Evolutionary conservation across 1,140 invertebrate species (phyloP).

Genomic region (Oreohelix idahoensis): DNA sequence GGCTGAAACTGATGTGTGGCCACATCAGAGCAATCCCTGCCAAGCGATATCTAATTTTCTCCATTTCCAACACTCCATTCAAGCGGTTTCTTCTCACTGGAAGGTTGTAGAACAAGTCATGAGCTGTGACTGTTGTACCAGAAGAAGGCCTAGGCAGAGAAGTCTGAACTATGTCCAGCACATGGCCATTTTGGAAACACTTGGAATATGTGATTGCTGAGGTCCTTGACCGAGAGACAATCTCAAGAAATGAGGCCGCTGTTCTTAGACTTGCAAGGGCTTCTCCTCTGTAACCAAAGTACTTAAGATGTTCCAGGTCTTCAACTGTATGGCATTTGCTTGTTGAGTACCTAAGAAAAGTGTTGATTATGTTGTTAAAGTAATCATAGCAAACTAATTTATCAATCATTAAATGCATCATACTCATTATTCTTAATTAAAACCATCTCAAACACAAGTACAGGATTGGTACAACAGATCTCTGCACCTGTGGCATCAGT

Average conservation of each 20-base stretch:
- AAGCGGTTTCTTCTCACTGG: constrained; percentile 78
- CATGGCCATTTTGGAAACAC: constrained; percentile 73
- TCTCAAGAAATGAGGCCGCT: constrained; percentile 75
- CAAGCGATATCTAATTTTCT: constrained; percentile 76
- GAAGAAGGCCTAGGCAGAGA: constrained; percentile 74
- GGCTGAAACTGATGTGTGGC: constrained; percentile 76
- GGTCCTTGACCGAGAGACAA: constrained; percentile 74
- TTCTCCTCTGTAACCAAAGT: constrained; percentile 80
- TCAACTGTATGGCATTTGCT: constrained; percentile 77
- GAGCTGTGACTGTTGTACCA: constrained; percentile 80
- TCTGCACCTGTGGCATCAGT: too few relatives aligned
- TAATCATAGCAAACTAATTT: too few relatives aligned
- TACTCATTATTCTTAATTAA: too few relatives aligned
- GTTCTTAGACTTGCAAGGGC: constrained; percentile 78
- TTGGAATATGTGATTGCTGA: constrained; percentile 74
- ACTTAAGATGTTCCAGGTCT: constrained; percentile 74
- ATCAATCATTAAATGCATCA: too few relatives aligned
- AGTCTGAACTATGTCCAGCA: constrained; percentile 61
- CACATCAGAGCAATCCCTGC: constrained; percentile 78
- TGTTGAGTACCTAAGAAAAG: constrained; percentile 75
- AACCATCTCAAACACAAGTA: too few relatives aligned
- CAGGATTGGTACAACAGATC: too few relatives aligned
- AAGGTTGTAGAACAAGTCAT: constrained; percentile 78
- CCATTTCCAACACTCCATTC: constrained; percentile 76
- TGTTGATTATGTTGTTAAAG: neutral